Evolutionary conservation across 2,888 invertebrate genomes (phyloP).

Genomic region (Lasioglossum malachurum): DNA sequence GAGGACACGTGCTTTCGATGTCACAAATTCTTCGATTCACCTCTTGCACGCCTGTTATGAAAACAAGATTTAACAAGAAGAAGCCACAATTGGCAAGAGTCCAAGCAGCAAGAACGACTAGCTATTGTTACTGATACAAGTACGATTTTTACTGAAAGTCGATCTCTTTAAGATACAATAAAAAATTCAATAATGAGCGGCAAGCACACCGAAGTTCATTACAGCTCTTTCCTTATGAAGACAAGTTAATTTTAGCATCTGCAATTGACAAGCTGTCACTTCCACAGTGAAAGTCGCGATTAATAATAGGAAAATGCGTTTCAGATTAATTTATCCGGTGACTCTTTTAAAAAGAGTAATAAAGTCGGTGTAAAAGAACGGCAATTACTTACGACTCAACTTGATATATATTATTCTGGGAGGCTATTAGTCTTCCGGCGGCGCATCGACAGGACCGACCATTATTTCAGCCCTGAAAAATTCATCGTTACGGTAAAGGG

Average conservation of each 20-base stretch:
- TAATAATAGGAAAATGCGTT: background rate
- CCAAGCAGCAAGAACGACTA: too few relatives aligned
- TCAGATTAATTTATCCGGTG: background rate
- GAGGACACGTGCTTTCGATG: too few relatives aligned
- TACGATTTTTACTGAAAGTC: too few relatives aligned
- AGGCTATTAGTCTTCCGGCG: background rate
- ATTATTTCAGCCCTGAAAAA: constrained; percentile 17
- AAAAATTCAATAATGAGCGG: background rate
- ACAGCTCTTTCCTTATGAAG: background rate
- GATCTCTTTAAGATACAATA: background rate
- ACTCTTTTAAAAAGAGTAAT: background rate
- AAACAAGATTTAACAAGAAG: too few relatives aligned
- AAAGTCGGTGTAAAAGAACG: background rate
- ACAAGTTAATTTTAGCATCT: background rate
- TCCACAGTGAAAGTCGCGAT: background rate
- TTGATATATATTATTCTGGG: background rate
- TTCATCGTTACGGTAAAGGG: background rate
- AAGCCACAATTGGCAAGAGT: too few relatives aligned
- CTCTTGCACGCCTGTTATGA: too few relatives aligned
- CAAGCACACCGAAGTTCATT: background rate
- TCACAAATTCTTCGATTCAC: too few relatives aligned
- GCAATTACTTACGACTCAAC: background rate
- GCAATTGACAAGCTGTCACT: background rate
- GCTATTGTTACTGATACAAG: too few relatives aligned
- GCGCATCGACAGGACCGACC: background rate